These are phyloP conservation scores for Papilio protenor DNA, from an alignment of 2,888 invertebrate species.

Conservation along the genomic window DNA sequence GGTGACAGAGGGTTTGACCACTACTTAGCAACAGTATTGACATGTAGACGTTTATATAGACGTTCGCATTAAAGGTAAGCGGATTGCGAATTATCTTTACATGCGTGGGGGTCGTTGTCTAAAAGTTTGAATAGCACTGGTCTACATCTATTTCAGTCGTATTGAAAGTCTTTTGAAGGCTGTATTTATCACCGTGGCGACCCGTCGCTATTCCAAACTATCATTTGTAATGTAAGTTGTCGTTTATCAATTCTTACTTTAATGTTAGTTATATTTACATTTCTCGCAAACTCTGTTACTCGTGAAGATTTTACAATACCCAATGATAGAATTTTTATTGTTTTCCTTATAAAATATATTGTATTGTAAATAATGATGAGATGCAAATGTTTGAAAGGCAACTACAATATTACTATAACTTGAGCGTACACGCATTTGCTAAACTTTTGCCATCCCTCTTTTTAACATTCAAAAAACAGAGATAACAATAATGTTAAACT, in stretches of 20 bases:
- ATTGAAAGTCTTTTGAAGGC: conserved; percentile 9
- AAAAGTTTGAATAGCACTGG: background rate
- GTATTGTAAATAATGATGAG: no score
- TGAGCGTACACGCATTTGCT: no score
- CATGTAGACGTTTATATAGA: no score
- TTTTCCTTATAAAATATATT: no score
- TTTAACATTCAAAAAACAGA: background rate
- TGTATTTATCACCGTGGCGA: background rate
- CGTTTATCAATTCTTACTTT: background rate
- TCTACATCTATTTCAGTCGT: background rate
- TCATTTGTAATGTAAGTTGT: conserved; percentile 1
- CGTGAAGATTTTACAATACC: no score
- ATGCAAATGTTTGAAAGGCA: no score
- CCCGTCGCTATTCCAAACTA: background rate
- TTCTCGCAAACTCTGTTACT: no score
- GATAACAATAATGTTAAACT: background rate
- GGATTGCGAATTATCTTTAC: background rate
- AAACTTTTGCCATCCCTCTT: no score
- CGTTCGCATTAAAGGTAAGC: background rate
- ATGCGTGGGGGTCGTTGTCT: background rate
- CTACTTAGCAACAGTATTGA: no score
- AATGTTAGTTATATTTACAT: background rate
- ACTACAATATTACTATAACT: no score
- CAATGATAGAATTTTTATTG: no score
- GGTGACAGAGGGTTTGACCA: no score